A percentile compares a stretch with the other conserved stretches of the same genome.
These are phyloP conservation scores for Clarias macrocephalus DNA, from an alignment of 2,113 vertebrate species.

Conservation along the genomic window DNA sequence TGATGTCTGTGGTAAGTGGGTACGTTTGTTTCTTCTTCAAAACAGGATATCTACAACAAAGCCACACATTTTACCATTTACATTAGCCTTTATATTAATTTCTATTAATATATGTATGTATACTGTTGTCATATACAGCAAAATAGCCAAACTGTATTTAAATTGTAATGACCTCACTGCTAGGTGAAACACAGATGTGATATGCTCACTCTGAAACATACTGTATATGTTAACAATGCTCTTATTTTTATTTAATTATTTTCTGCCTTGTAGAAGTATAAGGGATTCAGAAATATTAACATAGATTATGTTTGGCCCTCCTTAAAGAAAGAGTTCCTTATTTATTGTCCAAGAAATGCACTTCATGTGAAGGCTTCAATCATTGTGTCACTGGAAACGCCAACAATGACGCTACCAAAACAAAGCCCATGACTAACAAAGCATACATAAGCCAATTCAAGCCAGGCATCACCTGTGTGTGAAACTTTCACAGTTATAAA, in stretches of 20 bases:
- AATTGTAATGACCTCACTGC: not conserved
- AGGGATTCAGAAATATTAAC: not conserved
- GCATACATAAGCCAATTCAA: not conserved
- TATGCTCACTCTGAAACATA: not conserved
- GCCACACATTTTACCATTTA: not conserved
- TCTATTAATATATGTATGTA: not conserved
- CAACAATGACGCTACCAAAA: not conserved
- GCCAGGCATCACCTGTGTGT: not conserved
- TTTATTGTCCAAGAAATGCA: not conserved
- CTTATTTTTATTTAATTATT: not conserved
- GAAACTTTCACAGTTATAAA: not conserved
- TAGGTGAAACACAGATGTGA: not conserved
- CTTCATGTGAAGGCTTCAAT: not conserved
- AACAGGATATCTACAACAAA: not conserved
- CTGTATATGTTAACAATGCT: too few relatives aligned
- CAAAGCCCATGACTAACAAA: not conserved
- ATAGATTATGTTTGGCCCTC: not conserved
- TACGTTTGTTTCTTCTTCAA: not conserved
- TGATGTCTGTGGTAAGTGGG: slow-evolving; percentile 56
- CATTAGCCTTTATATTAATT: not conserved
- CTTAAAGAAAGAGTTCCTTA: not conserved
- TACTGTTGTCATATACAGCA: not conserved
- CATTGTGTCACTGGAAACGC: not conserved
- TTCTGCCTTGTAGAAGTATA: not conserved
- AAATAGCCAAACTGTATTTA: not conserved